These are phyloP conservation scores for Acrossocheilus wenchowensis DNA, from an alignment of 2,797 vertebrate genomes.

Conservation along the genomic window DNA sequence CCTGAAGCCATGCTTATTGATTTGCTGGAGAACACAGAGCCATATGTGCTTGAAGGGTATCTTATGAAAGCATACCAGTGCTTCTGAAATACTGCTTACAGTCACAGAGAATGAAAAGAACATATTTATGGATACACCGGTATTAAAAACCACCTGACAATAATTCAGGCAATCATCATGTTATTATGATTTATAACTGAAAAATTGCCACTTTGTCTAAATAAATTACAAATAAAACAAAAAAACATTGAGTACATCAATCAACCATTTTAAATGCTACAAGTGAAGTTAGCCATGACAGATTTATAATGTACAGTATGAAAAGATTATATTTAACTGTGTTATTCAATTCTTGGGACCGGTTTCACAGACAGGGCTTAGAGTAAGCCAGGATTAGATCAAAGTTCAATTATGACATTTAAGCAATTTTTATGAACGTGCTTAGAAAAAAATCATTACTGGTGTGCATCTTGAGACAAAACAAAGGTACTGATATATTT, in stretches of 20 bases:
- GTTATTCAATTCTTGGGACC: not conserved
- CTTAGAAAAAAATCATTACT: too few relatives aligned
- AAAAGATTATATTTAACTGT: not conserved
- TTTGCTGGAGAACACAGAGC: constrained; percentile 39
- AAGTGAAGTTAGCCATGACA: not conserved
- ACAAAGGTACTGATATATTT: too few relatives aligned
- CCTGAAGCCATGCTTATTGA: constrained; percentile 42
- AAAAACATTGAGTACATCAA: too few relatives aligned
- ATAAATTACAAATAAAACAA: not conserved
- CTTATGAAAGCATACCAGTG: constrained; percentile 30
- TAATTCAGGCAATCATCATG: not conserved
- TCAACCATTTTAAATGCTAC: not conserved
- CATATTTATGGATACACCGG: not conserved
- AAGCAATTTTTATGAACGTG: too few relatives aligned
- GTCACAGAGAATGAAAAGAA: not conserved
- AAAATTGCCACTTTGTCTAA: not conserved
- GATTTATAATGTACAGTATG: not conserved
- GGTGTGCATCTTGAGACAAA: too few relatives aligned
- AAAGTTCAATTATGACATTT: too few relatives aligned
- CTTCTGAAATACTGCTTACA: constrained; percentile 14
- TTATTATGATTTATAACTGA: not conserved
- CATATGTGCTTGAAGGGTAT: constrained; percentile 49
- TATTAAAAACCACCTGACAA: not conserved
- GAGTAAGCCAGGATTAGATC: too few relatives aligned
- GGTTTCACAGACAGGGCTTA: too few relatives aligned